Conservation (phyloP, 2,797 vertebrate species). For the Crax fasciolata region DNA sequence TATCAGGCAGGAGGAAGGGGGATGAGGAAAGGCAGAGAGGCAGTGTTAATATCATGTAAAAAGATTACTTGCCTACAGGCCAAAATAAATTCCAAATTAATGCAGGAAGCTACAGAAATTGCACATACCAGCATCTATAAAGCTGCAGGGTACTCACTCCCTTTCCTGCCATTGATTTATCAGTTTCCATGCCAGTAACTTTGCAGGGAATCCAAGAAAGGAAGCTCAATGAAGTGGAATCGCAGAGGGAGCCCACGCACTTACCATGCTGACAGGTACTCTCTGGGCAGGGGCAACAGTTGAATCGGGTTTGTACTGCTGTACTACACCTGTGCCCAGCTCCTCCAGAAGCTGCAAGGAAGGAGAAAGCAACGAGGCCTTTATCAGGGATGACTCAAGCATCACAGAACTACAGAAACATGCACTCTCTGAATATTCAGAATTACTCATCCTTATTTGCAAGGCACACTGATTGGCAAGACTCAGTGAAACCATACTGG, state of each 20-base stretch:
- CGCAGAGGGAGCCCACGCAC: background rate
- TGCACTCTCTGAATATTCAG: background rate
- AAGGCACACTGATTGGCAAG: background rate
- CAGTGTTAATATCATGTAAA: background rate
- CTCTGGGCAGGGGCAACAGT: constrained; percentile 75
- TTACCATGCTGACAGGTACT: constrained; percentile 88
- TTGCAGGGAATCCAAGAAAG: background rate
- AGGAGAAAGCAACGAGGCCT: background rate
- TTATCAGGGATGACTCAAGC: background rate
- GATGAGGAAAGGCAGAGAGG: background rate
- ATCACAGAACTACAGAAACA: background rate
- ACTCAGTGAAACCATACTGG: accelerated
- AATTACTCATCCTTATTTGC: background rate
- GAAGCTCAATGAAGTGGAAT: background rate
- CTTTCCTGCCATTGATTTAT: background rate
- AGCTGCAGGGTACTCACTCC: background rate
- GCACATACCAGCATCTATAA: background rate
- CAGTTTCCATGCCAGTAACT: background rate
- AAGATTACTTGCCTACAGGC: background rate
- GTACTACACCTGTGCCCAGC: constrained; percentile 92
- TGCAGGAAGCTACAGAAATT: background rate
- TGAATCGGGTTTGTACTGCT: constrained; percentile 91
- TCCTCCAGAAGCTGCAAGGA: constrained; percentile 91
- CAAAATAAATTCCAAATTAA: background rate
- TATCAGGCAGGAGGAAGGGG: background rate